These are phyloP conservation scores for Rhamnusium bicolor DNA, from an alignment of 2,888 invertebrate species.

Conservation along the genomic window DNA sequence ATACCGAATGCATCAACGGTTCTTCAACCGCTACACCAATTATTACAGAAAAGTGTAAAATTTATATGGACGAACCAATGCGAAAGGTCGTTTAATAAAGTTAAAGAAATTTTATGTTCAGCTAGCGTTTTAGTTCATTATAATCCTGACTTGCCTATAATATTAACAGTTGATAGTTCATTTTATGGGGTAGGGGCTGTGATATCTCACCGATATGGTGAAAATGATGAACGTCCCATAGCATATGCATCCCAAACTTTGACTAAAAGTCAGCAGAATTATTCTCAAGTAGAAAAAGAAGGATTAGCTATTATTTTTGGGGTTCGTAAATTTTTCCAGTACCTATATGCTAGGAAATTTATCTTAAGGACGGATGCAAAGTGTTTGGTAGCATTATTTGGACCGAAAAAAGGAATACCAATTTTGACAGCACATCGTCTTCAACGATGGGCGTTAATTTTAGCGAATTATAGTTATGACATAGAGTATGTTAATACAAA, in stretches of 20 bases:
- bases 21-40: constrained; percentile 22
- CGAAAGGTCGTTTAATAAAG: constrained; percentile 4
- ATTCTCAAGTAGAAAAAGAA: constrained; percentile 24
- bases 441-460: constrained; percentile 22
- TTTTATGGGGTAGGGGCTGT: constrained; percentile 57
- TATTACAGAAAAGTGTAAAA: constrained; percentile 20
- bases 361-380: constrained; percentile 2
- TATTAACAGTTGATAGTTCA: constrained; percentile 33
- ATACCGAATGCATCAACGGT: constrained; percentile 28
- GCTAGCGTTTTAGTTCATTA: constrained; percentile 38
- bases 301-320: constrained; percentile 23
- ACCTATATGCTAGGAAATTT: constrained; percentile 17
- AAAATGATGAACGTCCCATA: constrained; percentile 60
- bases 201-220: constrained; percentile 31
- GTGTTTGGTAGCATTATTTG: constrained; percentile 14
- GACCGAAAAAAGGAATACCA: constrained; percentile 16
- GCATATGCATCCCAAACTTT: constrained; percentile 59
- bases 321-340: constrained; percentile 17
- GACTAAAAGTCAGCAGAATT: not conserved
- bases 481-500: constrained; percentile 22
- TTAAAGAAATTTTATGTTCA: constrained; percentile 22
- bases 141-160: constrained; percentile 24
- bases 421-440: constrained; percentile 9
- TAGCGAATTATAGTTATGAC: constrained; percentile 11
- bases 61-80: constrained; percentile 16